Percentiles rank a stretch among this genome's conserved stretches.
Evolutionary conservation across 2,113 vertebrate species (phyloP).

Genomic region (Actenoides lindsayi): DNA sequence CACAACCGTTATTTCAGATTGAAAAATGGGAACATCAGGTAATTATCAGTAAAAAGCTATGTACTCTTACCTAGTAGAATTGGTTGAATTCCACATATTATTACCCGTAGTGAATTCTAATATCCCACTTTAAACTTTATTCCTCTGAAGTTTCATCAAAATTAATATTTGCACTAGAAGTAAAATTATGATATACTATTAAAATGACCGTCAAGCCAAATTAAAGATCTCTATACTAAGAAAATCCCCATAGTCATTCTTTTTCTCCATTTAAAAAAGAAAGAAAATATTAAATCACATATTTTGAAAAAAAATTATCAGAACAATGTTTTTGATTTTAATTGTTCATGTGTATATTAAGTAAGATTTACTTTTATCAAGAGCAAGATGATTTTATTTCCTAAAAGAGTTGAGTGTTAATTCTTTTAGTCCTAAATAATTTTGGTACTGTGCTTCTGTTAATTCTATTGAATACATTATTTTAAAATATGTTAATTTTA

Average conservation of each 20-base stretch:
- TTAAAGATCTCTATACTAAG: conserved; percentile 4
- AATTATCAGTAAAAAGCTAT: not conserved
- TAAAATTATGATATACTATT: not conserved
- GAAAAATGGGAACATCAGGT: conserved; percentile 24
- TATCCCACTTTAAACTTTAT: conserved; percentile 27
- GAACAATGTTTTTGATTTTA: conserved; percentile 55
- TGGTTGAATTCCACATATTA: conserved; percentile 11
- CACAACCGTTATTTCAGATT: conserved; percentile 6
- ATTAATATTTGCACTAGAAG: not conserved
- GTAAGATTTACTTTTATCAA: conserved; percentile 55
- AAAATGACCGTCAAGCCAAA: not conserved
- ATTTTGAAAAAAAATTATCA: conserved; percentile 58
- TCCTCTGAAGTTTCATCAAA: conserved; percentile 17
- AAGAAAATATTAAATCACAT: not conserved
- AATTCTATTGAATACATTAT: not conserved
- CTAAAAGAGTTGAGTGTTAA: conserved; percentile 53
- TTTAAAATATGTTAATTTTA: conserved; percentile 30
- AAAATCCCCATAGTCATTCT: conserved; percentile 20
- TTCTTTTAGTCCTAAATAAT: conserved; percentile 59
- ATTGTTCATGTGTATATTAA: conserved; percentile 58
- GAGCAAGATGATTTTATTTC: conserved; percentile 67
- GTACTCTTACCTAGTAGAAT: not conserved
- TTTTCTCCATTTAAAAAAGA: conserved; percentile 23
- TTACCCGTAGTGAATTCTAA: conserved; percentile 18
- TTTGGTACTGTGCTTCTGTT: conserved; percentile 53